Base-by-base conservation (phyloP, 2,113 vertebrate species). In the Sciurus niger region DNA sequence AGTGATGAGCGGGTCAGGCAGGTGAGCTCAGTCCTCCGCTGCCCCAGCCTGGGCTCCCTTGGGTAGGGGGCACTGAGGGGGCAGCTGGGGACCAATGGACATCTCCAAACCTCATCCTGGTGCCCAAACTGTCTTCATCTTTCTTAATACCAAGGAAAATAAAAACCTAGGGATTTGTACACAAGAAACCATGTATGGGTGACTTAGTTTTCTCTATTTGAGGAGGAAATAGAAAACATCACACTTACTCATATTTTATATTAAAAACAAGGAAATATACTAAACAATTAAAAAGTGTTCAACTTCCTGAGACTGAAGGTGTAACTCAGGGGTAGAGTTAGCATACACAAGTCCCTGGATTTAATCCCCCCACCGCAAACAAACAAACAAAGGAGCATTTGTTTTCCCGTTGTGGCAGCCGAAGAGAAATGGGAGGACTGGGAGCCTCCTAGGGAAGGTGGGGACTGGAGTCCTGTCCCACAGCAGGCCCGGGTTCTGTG, bases 261-360 rank as follows among this genome's bases (percentile, higher is more conserved):
- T 86, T 79, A 68, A 80, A 83, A 96, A 85, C n/a, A 58, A 96
- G 70, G 68, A 91, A 74, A 8, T 84, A 48, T 73, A 63, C 90
- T 74, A 92, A 93, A 86, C n/a, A 96, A 90, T 92, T 87, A 53
- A 93, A 53, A 95, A 84, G 65, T 40, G 73, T 83, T 90, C 95
- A 32, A n/a, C 74, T 94, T 94, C 70, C 25, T 76, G 18, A 46
- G 68, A 55, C 24, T 63, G 17, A 13, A 53, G 9, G 3, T 77
- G 20, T 24, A 77, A n/a, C n/a, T 93, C 73, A 77, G 65, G 43
- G 22, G 11, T 40, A 16, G 11, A 80, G 40, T 30, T 63, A 63
- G 58, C 43, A 28, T 63, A 43, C 37, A 30, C 48, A 7, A 84
- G 34, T 43, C 10, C 25, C 16, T 83, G 13, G 30, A 17, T 67